phyloP scores from a whole-genome alignment of 2,113 vertebrate species.

The Dicaeum eximium region DNA sequence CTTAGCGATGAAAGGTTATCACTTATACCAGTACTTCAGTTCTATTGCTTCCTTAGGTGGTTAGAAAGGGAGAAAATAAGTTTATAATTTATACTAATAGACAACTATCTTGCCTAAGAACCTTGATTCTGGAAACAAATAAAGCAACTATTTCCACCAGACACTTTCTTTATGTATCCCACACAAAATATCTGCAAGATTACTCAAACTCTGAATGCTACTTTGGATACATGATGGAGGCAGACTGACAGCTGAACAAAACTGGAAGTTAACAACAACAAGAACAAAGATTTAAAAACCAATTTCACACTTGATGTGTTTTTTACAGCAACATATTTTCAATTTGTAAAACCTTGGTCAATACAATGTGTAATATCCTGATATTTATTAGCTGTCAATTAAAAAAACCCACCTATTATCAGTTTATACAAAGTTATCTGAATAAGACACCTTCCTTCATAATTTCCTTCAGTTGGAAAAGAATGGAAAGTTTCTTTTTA shows the following conservation, averaged over 20 bases:
- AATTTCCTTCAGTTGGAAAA: neutral
- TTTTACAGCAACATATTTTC: neutral
- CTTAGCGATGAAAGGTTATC: neutral
- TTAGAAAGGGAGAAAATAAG: neutral
- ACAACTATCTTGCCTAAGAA: neutral
- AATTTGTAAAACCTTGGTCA: neutral
- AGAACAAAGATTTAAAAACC: neutral
- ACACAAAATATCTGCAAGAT: neutral
- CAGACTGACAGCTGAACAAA: neutral
- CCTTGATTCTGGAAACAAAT: neutral
- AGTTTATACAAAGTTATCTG: neutral
- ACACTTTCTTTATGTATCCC: neutral
- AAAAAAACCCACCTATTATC: neutral
- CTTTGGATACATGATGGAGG: neutral
- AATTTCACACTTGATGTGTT: neutral
- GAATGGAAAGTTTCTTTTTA: constrained; percentile 7
- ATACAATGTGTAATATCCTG: neutral
- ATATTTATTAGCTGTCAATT: neutral
- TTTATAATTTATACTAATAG: neutral
- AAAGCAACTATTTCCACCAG: neutral
- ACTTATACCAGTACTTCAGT: neutral
- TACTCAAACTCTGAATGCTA: neutral
- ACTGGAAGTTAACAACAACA: neutral
- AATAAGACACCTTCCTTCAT: neutral
- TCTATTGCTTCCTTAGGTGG: neutral